Conservation (phyloP, 1,140 invertebrate species). For the Cherax quadricarinatus region DNA sequence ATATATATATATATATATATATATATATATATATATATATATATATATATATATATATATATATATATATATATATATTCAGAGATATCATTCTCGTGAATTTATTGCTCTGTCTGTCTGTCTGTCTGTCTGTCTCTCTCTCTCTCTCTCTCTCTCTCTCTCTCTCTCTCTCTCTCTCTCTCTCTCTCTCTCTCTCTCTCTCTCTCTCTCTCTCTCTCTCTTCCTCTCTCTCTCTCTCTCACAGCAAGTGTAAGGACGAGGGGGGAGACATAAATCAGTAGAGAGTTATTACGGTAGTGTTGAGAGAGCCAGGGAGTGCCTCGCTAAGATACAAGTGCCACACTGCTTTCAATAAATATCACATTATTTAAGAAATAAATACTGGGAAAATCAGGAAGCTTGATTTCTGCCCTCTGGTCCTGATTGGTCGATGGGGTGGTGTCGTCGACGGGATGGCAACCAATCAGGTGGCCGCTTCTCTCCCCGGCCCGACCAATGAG, state of each 20-base stretch:
- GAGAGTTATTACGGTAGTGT: slow-evolving; percentile 2
- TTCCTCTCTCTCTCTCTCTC: neutral
- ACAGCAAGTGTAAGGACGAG: neutral
- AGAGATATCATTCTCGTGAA: no score
- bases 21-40: no score
- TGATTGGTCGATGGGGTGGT: slow-evolving; percentile 14
- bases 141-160: neutral
- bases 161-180: neutral
- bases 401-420: slow-evolving; percentile 36
- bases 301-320: slow-evolving; percentile 17
- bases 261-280: neutral
- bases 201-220: neutral
- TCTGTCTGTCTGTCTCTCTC: no score
- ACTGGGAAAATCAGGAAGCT: slow-evolving; percentile 49
- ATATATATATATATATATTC: no score
- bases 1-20: no score
- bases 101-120: no score
- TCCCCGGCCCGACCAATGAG: slow-evolving; percentile 27
- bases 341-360: slow-evolving; percentile 54
- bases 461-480: slow-evolving; percentile 4
- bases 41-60: no score
- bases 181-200: no score
- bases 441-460: neutral
- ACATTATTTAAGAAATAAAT: slow-evolving; percentile 46
- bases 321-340: slow-evolving; percentile 43